Base-by-base conservation (phyloP, 2,113 vertebrate genomes). In the Sylvia atricapilla region DNA sequence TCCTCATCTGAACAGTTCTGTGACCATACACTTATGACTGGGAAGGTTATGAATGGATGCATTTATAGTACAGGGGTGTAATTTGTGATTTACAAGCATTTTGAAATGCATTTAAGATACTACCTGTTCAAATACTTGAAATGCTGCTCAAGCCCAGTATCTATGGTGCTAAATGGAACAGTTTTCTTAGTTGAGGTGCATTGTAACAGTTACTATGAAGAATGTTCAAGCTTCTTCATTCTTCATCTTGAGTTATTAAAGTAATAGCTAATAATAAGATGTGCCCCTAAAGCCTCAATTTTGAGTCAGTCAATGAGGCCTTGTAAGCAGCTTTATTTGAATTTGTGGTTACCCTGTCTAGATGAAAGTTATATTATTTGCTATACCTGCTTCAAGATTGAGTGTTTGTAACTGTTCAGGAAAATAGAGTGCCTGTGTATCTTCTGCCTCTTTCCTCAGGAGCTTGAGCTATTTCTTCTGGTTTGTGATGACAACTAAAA, bases 341-440 rank as follows among this genome's bases (percentile, higher is more conserved):
- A 37, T 83, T 91, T 83, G 18, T 55, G 23, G 17, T 58, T 70
- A 28, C 11, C 3, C 1, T 4, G 1, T 58, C 13, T 75, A 35
- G 37, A 17, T 70, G 16, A 37, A 58, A 58, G 39, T 18, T 19
- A 10, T 1, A 1, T 18, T 13, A 24, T 91, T 85, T 76, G 35
- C 20, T 68, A 28, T 86, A 68, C 39, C 33, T 81, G 1, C 33
- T 73, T 23, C 35, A 60, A 72, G 49, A 28, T 1, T 27, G 27
- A 25, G 9, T 46, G 35, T 80, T 55, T 0, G 0, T 72, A 75
- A 44, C 11, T 30, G 33, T 68, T 73, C 5, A 70, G 41, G 27
- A 44, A 82, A 66, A 78, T 6, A 17, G 35, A 84, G 9, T 77
- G 19, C 7, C 9, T 84, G 66, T 7, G 1, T 70, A 24, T 75